These are phyloP conservation scores for Cabera pusaria DNA, from an alignment of 2,888 invertebrate species.

Conservation along the genomic window DNA sequence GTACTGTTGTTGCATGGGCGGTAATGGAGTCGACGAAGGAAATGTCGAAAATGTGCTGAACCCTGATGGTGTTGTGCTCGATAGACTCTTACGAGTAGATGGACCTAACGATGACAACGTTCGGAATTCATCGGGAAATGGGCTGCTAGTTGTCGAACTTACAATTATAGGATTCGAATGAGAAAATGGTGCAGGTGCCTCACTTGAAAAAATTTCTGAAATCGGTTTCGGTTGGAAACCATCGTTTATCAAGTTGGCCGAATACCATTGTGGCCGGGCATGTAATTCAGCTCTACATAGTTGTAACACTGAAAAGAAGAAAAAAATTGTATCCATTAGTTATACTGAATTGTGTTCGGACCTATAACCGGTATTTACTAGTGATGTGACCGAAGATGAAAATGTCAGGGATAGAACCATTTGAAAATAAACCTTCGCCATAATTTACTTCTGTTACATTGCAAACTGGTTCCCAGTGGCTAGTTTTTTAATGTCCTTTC, in stretches of 20 bases:
- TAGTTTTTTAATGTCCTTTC: constrained; percentile 52
- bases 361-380: no score
- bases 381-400: no score
- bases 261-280: constrained; percentile 61
- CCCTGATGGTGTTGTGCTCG: constrained; percentile 7
- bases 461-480: constrained; percentile 59
- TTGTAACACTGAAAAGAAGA: constrained; percentile 67
- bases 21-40: constrained; percentile 23
- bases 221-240: constrained; percentile 67
- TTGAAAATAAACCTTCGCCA: no score
- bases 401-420: no score
- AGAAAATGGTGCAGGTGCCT: constrained; percentile 49
- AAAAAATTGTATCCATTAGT: neutral
- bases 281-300: constrained; percentile 62
- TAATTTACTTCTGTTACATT: constrained; percentile 26
- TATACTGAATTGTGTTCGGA: no score
- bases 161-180: constrained; percentile 54
- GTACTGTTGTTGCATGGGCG: constrained; percentile 6
- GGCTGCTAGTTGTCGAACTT: constrained; percentile 25
- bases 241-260: constrained; percentile 67
- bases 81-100: constrained; percentile 20
- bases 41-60: constrained; percentile 10
- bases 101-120: constrained; percentile 36
- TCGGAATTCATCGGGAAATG: constrained; percentile 24
- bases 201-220: constrained; percentile 67